Conservation (phyloP, 2,888 invertebrate species). For the Sabatieria punctata region DNA sequence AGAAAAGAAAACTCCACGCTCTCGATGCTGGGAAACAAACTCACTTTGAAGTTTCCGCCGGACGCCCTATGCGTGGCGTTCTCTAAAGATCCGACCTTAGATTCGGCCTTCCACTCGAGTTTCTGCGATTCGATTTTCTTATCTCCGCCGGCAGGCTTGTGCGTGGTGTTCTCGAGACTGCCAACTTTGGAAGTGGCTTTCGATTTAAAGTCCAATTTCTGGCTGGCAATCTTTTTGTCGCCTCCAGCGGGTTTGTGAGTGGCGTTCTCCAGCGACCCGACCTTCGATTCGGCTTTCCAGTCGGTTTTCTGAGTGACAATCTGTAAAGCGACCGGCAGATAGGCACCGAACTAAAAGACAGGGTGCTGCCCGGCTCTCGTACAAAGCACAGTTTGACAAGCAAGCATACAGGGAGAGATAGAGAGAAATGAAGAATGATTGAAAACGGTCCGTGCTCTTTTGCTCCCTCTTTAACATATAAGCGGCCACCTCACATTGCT, state of each 20-base stretch:
- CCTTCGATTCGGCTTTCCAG: conserved; percentile 58
- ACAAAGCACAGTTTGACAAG: no score
- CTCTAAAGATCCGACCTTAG: conserved; percentile 77
- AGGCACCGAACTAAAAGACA: no score
- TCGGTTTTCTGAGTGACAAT: conserved; percentile 4
- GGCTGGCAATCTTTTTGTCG: conserved; percentile 75
- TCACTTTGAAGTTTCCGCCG: conserved; percentile 64
- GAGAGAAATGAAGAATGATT: no score
- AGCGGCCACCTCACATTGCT: no score
- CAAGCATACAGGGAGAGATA: no score
- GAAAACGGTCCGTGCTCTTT: no score
- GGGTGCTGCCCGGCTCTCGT: no score
- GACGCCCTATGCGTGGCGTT: conserved; percentile 60
- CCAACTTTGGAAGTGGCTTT: conserved; percentile 74
- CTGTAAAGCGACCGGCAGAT: no score
- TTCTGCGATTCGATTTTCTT: conserved; percentile 52
- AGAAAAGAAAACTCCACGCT: no score
- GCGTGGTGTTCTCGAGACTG: conserved; percentile 68
- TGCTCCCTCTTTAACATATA: no score
- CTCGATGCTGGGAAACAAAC: not conserved
- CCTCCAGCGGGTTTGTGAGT: conserved; percentile 80
- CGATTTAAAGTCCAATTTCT: conserved; percentile 17
- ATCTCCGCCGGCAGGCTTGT: conserved; percentile 81
- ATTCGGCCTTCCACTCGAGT: conserved; percentile 47
- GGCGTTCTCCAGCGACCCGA: conserved; percentile 77